Base-by-base conservation (phyloP, 2,888 invertebrate genomes). In the Volucella inanis region DNA sequence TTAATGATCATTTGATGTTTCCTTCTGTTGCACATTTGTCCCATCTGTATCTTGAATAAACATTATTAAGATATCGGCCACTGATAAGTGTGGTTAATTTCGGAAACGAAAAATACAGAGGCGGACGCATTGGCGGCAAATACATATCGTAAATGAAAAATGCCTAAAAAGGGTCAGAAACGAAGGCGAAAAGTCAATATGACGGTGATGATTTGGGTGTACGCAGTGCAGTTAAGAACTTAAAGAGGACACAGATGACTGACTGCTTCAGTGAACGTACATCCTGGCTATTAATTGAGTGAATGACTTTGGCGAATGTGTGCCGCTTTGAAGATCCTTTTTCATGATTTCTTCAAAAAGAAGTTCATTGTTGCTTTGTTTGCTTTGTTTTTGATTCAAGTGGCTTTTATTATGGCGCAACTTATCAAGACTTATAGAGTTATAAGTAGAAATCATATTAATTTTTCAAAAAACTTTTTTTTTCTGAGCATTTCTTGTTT, bases 201-300 rank as follows among this genome's bases (percentile, higher is more conserved):
- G 55, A 52, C 38, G 62, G 45, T 49, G 52, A 15, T 43, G 14
- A 65, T 43, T 22, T 41, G 41, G 45, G 45, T 65, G 31, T 31
- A 31, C 1, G 6, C 15, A 14, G 45, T 49, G 45, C 18, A 50
- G 70, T 62, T 62, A 41, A 64, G 65, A 71, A 65, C 9, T 85
- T 31, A 72, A 85, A 85, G 85, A 85, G 85, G 85, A 85, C 64
- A 85, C 85, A 85, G 84, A 85, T 85, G 84, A 85, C 76, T 85
- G 81, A 72, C 62, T 75, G 67, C 67, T 72, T 55, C 68, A 85
- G 41, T 72, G 57, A 72, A 81, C 85, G 76, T 68, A 72, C 76
- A 85, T 85, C 85, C 85, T 85, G 85, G 31, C 45, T 52, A 64
- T 31, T 39, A 9, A 41, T 31, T 39, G 18, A 76, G 18, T 61